phyloP scores from a whole-genome alignment of 2,888 invertebrate genomes.

The Agrypnus murinus region DNA sequence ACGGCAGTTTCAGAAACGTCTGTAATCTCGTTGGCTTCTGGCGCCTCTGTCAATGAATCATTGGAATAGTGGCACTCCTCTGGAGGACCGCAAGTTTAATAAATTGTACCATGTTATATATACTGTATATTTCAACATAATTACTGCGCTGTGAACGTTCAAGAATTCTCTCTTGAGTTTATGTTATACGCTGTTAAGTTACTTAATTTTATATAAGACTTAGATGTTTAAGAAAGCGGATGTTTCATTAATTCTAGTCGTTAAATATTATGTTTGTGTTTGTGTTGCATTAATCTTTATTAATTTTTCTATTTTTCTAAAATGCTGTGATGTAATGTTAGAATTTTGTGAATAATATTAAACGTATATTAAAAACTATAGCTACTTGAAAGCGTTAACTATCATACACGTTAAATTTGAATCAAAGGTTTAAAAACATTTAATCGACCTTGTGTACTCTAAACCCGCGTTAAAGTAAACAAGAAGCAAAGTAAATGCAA shows the following conservation, averaged over 20 bases:
- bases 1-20: conserved; percentile 35
- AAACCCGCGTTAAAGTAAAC: conserved; percentile 4
- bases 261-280: conserved; percentile 36
- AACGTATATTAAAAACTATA: neutral
- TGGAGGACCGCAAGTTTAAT: conserved; percentile 42
- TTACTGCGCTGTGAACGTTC: conserved; percentile 46
- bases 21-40: conserved; percentile 44
- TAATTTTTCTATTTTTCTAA: no score
- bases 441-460: neutral
- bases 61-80: conserved; percentile 43
- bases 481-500: neutral
- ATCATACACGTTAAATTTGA: neutral
- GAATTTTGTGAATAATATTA: no score
- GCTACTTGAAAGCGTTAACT: neutral
- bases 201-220: conserved; percentile 40
- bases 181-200: conserved; percentile 37
- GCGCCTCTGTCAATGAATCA: conserved; percentile 47
- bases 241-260: conserved; percentile 40
- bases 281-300: conserved; percentile 11
- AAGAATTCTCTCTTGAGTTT: conserved; percentile 43
- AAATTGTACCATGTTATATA: conserved; percentile 43
- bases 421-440: conserved; percentile 18
- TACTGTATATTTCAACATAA: conserved; percentile 43
- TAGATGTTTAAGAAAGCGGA: conserved; percentile 43
- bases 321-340: no score